Evolutionary conservation across 1,140 invertebrate species (phyloP), one percentile per base, ranked within the genome.

Genomic region (Brachionus plicatilis): DNA sequence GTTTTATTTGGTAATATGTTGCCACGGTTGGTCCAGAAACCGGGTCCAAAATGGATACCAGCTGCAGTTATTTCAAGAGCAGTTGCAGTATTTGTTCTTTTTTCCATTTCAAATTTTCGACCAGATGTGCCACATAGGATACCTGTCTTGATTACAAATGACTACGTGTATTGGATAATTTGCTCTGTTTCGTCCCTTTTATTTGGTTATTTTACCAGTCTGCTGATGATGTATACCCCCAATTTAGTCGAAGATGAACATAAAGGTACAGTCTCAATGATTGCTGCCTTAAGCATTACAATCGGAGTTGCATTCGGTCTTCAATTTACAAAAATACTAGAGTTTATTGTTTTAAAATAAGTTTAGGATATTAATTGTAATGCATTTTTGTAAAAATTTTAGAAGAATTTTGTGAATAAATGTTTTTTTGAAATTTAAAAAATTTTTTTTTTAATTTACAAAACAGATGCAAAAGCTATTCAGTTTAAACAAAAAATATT

Each of bases 181-280:
- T 82, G 79, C 5, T 20, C 37, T 11, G 33, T 65, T 24, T 65
- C 50, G 11, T 29, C 79, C 5, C 14, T 82, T 11, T 5, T 47
- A 24, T 82, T 82, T 47, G 79, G 79, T 11, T 82, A 82, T 68
- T 82, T 82, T 82, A 82, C 79, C 12, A 82, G 79, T 20, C 17
- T 82, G 9, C 45, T 82, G 29, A 82, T 82, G 79, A 82, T 82
- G 79, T 82, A 82, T 47, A 82, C 79, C 9, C 79, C 79, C 12
- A 82, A 47, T 45, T 68, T 65, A n/a, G 53, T 82, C 7, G 50
- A 56, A 17, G 41, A 45, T 41, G 53, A 82, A 68, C 53, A 82
- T 17, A 43, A 43, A 43, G 79, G 79, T 1, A 60, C 37, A 11
- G 53, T 68, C 12, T 60, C 53, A 11, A 82, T 82, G 79, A 45